These are phyloP conservation scores for Callosobruchus maculatus DNA, from an alignment of 2,888 invertebrate genomes.

Conservation along the genomic window DNA sequence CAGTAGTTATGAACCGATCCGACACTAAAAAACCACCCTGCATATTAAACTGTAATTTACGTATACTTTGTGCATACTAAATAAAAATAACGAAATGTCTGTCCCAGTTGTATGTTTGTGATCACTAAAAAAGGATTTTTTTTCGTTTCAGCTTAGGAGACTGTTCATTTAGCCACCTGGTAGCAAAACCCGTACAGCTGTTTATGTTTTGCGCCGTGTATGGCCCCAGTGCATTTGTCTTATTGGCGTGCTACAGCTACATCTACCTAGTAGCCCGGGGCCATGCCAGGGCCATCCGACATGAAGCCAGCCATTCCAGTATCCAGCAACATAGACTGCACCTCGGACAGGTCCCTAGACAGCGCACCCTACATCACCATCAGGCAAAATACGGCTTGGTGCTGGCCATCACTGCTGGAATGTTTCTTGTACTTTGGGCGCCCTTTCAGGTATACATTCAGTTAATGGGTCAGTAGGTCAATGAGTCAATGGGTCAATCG, in stretches of 20 bases:
- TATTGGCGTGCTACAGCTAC: conserved; percentile 60
- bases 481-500: no score
- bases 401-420: conserved; percentile 59
- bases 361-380: background rate
- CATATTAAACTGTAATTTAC: no score
- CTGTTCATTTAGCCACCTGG: conserved; percentile 52
- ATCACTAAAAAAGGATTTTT: background rate
- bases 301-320: conserved; percentile 55
- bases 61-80: no score
- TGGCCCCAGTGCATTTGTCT: conserved; percentile 57
- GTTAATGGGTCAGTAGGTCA: no score
- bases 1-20: no score
- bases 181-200: conserved; percentile 54
- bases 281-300: conserved; percentile 59
- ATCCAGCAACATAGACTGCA: conserved; percentile 41
- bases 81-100: no score
- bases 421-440: conserved; percentile 59
- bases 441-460: conserved; percentile 63
- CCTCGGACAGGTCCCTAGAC: conserved; percentile 29
- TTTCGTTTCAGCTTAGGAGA: conserved; percentile 40
- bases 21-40: no score
- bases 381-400: conserved; percentile 54
- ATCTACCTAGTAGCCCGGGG: conserved; percentile 61
- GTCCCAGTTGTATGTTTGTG: no score
- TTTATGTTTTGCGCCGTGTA: conserved; percentile 59